Conservation (phyloP, 2,797 vertebrate genomes). For the Ataeniobius toweri region DNA sequence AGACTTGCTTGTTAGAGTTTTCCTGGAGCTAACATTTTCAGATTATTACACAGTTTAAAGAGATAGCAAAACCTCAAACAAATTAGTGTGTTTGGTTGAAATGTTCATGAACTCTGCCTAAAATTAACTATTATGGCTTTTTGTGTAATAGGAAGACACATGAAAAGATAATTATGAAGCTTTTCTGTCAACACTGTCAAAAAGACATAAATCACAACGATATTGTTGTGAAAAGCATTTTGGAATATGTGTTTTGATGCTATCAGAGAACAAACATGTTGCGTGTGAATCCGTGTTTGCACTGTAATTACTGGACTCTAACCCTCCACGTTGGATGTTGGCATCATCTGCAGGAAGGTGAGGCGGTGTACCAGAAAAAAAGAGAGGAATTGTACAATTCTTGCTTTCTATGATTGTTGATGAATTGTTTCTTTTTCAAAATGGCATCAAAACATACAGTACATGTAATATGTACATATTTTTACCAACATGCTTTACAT, state of each 20-base stretch:
- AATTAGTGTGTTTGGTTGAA: not conserved
- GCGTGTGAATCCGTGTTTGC: constrained; percentile 9
- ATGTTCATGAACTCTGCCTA: not conserved
- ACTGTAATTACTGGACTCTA: constrained; percentile 67
- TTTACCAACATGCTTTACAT: not conserved
- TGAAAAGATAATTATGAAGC: not conserved
- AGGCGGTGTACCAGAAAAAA: constrained; percentile 10
- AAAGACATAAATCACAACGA: not conserved
- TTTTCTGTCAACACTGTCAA: not conserved
- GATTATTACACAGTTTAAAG: not conserved
- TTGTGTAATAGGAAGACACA: not conserved
- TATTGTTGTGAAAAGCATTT: not conserved
- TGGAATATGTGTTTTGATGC: constrained; percentile 2
- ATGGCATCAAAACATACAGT: not conserved
- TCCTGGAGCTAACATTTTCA: constrained; percentile 5
- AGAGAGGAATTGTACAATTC: constrained; percentile 15
- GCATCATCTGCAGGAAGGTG: constrained; percentile 12
- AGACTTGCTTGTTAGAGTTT: constrained; percentile 9
- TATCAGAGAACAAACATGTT: constrained; percentile 10
- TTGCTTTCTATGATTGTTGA: not conserved
- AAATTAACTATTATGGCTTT: not conserved
- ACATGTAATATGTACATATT: not conserved
- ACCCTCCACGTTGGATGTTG: constrained; percentile 70
- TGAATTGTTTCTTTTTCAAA: not conserved
- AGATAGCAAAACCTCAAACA: not conserved